Conservation (phyloP, 1,140 invertebrate species). For the Penaeus vannamei region DNA sequence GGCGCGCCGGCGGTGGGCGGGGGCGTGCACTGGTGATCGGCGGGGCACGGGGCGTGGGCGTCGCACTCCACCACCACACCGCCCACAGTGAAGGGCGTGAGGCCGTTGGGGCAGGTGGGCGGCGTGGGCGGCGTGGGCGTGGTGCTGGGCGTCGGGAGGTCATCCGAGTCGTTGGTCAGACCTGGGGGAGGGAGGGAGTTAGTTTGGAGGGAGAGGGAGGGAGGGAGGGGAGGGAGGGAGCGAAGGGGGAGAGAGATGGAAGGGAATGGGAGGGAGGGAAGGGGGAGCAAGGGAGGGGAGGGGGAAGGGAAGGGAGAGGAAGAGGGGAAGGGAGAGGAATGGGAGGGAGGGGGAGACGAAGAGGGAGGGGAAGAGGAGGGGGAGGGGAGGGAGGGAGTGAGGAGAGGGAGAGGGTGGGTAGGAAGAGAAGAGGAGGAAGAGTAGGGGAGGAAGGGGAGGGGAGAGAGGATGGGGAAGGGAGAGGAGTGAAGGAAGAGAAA, state of each 20-base stretch:
- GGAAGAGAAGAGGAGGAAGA: slow-evolving; percentile 1
- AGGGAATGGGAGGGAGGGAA: background rate
- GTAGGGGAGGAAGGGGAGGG: no score
- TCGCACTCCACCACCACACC: slow-evolving; percentile 59
- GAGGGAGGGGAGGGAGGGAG: background rate
- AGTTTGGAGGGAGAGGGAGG: background rate
- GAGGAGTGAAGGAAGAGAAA: background rate
- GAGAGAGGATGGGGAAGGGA: background rate
- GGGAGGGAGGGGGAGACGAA: no score
- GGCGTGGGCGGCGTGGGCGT: background rate
- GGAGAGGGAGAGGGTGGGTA: slow-evolving; percentile 3
- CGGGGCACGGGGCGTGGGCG: slow-evolving; percentile 56
- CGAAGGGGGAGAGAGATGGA: no score
- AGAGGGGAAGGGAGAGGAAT: background rate
- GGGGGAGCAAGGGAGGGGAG: background rate
- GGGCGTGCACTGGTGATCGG: slow-evolving; percentile 63
- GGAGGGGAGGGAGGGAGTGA: slow-evolving; percentile 6
- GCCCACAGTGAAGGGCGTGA: slow-evolving; percentile 61
- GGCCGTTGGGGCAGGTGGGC: slow-evolving; percentile 57
- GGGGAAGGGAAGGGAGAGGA: background rate
- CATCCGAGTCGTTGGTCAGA: slow-evolving; percentile 59
- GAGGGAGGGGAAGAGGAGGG: background rate
- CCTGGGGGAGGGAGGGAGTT: slow-evolving; percentile 21
- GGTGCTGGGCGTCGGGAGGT: slow-evolving; percentile 5
- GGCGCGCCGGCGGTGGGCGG: slow-evolving; percentile 7